Base-by-base conservation (phyloP, 1,140 invertebrate species). In the Aphelenchoides besseyi region DNA sequence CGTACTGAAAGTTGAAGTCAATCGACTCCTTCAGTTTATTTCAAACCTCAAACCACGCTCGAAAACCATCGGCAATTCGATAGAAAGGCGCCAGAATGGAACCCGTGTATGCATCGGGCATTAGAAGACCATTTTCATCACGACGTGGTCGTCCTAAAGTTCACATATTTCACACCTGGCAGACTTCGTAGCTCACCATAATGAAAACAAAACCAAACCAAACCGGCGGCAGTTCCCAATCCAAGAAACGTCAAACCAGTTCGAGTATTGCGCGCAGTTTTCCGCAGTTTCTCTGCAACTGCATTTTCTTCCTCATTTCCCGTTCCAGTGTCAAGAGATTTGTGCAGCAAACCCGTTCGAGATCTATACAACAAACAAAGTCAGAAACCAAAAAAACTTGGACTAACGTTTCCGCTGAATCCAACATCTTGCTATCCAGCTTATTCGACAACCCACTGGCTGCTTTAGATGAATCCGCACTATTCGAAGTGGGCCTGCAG, bases 201-300 rank as follows among this genome's bases (percentile, higher is more conserved):
- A 53, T 79, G 70, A 23, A 73, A 26, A 32, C 78, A 81, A 67
- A 82, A 79, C 59, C 77, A 82, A 12, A 72, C 52, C 26, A 82
- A 72, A 12, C 80, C 77, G 29, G 63, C 41, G 8, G 72, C 28
- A 26, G 68, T 35, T 30, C 61, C 54, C 26, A 77, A 55, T 8
- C 69, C 54, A 0, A 80, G 33, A 33, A 76, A 41, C 5, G 62
- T 33, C 8, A 37, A 68, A 3, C 80, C 80, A 33, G 78, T 53
- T 26, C 53, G 35, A 18, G 78, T 80, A 55, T 74, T 79, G 28
- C 73, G 26, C 29, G 72, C 72, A 35, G 55, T 52, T 41, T 79
- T 62, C 16, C 32, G 57, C 32, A 67, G 57, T 35, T 79, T 80
- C 32, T 77, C 64, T 61, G 74, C 80, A 12, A 48, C 57, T 68